Base-by-base conservation (phyloP, 1,140 invertebrate genomes). In the Hycleus cichorii region DNA sequence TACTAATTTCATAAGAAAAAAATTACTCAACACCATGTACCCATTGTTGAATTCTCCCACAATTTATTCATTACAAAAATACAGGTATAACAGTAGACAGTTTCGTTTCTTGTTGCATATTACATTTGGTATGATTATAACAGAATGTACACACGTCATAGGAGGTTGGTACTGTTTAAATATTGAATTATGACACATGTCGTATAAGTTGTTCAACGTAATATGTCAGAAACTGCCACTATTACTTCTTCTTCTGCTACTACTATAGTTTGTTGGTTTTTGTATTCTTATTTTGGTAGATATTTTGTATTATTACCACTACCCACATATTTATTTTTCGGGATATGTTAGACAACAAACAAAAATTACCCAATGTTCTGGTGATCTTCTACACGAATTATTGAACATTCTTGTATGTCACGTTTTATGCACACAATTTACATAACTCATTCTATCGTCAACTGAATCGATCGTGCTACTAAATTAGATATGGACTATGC, bases 121-220 rank as follows among this genome's bases (percentile, higher is more conserved):
- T 48, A 47, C 47, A 56, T 48, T 56, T 39, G 4, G 32, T 32
- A 32, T 7, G 32, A 32, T 32, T 7, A 43, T 45, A 56, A 45
- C 39, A 48, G 45, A 45, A 47, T 44, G 40, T 51, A 51, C 48
- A 51, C 48, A 50, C 47, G 43, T 58, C 56, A 50, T 58, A 50
- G 44, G 27, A 42, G 45, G 45, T 38, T 51, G 49, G 43, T 49
- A 47, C 39, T 59, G 45, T 59, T 53, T 54, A 54, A 54, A 53
- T 59, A 59, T 59, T 59, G 51, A 59, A 59, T 59, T 59, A 59
- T 59, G 56, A 51, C 45, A 50, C 56, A 58, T 45, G 56, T 58
- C 43, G 24, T 58, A 45, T 48, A 32, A 58, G 56, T 58, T 58
- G 56, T 58, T 48, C 56, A 58, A 45, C 12, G 32, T 51, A 58